These are phyloP conservation scores for Pangasius sanitwongsei DNA, from an alignment of 2,797 vertebrate genomes.

Conservation along the genomic window DNA sequence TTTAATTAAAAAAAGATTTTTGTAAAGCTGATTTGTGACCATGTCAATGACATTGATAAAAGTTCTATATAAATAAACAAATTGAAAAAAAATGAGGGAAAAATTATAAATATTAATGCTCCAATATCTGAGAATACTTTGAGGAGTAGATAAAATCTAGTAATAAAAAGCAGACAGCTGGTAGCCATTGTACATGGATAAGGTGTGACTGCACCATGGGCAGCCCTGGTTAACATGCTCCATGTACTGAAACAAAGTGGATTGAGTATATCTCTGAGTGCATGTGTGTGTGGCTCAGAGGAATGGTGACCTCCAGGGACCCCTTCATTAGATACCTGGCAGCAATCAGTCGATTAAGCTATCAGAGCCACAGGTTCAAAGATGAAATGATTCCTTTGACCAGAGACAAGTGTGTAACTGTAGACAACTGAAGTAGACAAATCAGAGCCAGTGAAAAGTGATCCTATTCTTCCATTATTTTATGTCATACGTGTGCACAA, in stretches of 20 bases:
- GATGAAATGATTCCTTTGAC: slow-evolving; percentile 45
- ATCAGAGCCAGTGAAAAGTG: slow-evolving; percentile 56
- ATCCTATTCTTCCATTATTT: slow-evolving; percentile 29
- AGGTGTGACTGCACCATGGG: slow-evolving; percentile 34
- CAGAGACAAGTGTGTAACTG: slow-evolving; percentile 59
- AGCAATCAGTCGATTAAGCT: slow-evolving; percentile 47
- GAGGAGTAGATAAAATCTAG: slow-evolving; percentile 47
- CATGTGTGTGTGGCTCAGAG: slow-evolving; percentile 30
- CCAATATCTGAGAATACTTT: slow-evolving; percentile 22
- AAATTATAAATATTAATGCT: no score
- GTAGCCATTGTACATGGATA: slow-evolving; percentile 50
- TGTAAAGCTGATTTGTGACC: no score
- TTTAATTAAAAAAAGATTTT: no score
- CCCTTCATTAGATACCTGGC: slow-evolving; percentile 58
- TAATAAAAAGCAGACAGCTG: slow-evolving; percentile 50
- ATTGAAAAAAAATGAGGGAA: no score
- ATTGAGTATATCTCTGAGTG: slow-evolving; percentile 25
- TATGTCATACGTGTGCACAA: slow-evolving; percentile 43
- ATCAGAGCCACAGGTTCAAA: slow-evolving; percentile 45
- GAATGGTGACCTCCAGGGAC: slow-evolving; percentile 54
- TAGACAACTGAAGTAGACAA: slow-evolving; percentile 57
- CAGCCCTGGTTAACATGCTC: slow-evolving; percentile 41
- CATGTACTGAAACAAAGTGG: slow-evolving; percentile 40
- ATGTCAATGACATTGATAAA: no score
- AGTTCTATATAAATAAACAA: no score